These are phyloP conservation scores for Alouatta palliata DNA, from an alignment of 2,113 vertebrate genomes.

Conservation along the genomic window DNA sequence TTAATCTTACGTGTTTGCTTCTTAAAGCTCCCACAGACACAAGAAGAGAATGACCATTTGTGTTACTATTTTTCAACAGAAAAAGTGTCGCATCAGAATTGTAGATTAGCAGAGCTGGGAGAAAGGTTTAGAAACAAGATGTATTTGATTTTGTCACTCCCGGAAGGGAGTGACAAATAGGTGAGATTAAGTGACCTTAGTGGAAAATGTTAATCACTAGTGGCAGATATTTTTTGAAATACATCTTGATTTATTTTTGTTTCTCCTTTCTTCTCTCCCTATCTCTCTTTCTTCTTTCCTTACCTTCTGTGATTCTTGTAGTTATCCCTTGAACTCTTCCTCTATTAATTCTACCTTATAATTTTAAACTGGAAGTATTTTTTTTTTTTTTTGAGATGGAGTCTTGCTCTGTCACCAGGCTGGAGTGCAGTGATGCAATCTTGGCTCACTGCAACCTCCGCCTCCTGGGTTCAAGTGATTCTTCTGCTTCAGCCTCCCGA, in stretches of 20 bases:
- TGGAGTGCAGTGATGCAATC: no score
- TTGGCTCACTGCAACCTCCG: no score
- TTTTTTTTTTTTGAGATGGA: no score
- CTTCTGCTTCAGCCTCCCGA: no score
- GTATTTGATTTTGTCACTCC: not conserved
- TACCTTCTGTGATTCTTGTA: not conserved
- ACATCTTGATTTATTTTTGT: not conserved
- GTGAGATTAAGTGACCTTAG: not conserved
- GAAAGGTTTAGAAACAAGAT: not conserved
- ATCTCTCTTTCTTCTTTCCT: no score
- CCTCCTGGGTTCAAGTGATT: no score
- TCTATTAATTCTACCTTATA: not conserved
- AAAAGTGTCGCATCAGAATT: not conserved
- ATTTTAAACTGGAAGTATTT: not conserved
- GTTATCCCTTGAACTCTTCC: not conserved
- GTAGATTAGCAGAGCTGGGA: not conserved
- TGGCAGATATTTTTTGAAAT: not conserved
- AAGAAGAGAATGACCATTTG: not conserved
- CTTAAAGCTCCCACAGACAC: not conserved
- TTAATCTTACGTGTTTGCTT: not conserved
- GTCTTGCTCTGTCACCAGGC: no score
- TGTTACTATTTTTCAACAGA: not conserved
- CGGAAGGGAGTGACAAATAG: not conserved
- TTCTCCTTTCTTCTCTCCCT: fast-evolving
- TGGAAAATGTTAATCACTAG: not conserved